These are phyloP conservation scores for Habrosyne pyritoides DNA, from an alignment of 2,888 invertebrate species.

Conservation along the genomic window DNA sequence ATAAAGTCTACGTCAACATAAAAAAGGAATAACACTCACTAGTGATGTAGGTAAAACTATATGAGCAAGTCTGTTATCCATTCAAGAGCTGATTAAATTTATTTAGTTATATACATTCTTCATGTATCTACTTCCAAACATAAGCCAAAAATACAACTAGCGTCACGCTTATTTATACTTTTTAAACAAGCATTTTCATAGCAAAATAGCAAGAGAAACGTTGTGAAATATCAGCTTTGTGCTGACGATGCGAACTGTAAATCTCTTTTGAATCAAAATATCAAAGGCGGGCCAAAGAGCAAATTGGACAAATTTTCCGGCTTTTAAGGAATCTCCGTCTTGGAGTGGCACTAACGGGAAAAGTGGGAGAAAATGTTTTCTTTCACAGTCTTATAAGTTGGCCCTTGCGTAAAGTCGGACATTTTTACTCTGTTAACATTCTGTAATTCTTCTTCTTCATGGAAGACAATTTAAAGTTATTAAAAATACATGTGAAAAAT, in stretches of 20 bases:
- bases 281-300: conserved; percentile 53
- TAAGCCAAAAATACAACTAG: neutral
- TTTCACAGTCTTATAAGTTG: conserved; percentile 27
- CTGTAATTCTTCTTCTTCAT: no score
- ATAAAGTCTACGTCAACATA: no score
- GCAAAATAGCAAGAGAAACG: conserved; percentile 7
- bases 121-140: neutral
- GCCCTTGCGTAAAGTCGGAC: conserved; percentile 17
- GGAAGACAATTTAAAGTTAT: neutral
- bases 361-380: conserved; percentile 48
- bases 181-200: conserved; percentile 3
- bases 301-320: conserved; percentile 70
- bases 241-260: conserved; percentile 37
- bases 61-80: no score
- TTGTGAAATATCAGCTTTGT: conserved; percentile 44
- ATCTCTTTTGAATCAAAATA: conserved; percentile 59
- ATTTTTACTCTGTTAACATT: conserved; percentile 2
- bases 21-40: no score
- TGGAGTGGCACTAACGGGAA: conserved; percentile 45
- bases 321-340: conserved; percentile 55
- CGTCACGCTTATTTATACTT: neutral
- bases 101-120: neutral
- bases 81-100: no score
- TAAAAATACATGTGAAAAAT: no score
- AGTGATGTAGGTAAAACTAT: no score